Base-by-base conservation (phyloP, 2,888 invertebrate species). In the Charanyca ferruginea region DNA sequence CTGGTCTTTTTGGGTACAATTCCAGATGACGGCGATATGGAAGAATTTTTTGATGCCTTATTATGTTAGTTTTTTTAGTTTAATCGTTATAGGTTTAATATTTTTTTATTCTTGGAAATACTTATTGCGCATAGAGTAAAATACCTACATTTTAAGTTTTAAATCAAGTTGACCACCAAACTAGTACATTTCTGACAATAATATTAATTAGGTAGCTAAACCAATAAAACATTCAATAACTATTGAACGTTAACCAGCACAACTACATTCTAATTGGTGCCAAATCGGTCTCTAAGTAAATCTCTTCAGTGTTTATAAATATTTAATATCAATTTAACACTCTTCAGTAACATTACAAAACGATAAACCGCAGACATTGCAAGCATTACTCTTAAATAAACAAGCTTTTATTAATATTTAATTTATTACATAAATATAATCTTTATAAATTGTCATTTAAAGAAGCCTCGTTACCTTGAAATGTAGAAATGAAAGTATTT, bases 371-470 rank as follows among this genome's bases (percentile, higher is more conserved):
- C 44, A 65, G 45, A 3, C 2, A 18, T 42, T 52, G 11, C 32
- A 35, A 18, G 2, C 18, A 35, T 72, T 41, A 60, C 60, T 66
- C 8, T 7, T 48, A 55, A 68, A 25, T 32, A 52, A 66, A 73
- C 35, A 49, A 41, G 23, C 8, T 9, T 9, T 9, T 23, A 7
- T 16, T 62, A 23, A 78, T 58, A 58, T 79, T 61, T 64, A 61
- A 65, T 58, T 73, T 22, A 58, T 68, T 18, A 67, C 23, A 42
- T 25, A 59, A 62, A 44, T 60, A 20, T 73, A 78, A 64, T 70
- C 66, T 62, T 79, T 75, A 66, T 66, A 62, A 71, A 71, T 76
- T 61, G 35, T 61, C 42, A 38, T 66, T 57, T 70, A 68, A 54
- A 57, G 38, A 55, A 71, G 62, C 16, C 35, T 52, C 9, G 32